phyloP scores from a whole-genome alignment of 2,797 vertebrate genomes.

The Dermochelys coriacea region DNA sequence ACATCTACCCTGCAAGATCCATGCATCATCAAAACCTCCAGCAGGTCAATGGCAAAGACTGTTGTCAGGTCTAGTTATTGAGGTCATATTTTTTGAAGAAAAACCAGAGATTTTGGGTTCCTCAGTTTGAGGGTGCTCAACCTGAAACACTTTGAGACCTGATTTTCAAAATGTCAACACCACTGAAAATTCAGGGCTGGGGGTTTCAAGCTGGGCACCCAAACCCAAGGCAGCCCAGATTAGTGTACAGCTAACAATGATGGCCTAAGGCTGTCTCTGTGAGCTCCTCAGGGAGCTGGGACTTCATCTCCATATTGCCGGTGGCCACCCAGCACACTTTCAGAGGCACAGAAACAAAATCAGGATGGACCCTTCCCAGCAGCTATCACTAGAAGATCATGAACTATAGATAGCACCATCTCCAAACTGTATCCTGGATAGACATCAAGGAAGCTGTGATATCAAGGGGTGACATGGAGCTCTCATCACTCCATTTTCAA shows the following conservation, averaged over 20 bases:
- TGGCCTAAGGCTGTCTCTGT: background rate
- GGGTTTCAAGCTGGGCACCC: background rate
- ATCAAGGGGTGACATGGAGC: background rate
- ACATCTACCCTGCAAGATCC: background rate
- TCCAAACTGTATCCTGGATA: background rate
- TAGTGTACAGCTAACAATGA: background rate
- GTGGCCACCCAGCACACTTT: background rate
- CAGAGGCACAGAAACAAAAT: background rate
- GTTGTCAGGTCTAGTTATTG: background rate
- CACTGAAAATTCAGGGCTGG: background rate
- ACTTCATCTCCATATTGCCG: background rate
- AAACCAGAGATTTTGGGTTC: background rate
- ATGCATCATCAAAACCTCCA: background rate
- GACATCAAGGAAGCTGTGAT: background rate
- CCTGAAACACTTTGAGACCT: background rate
- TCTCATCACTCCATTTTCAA: background rate
- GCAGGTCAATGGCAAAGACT: background rate
- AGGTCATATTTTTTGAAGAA: background rate
- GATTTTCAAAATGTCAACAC: constrained; percentile 15
- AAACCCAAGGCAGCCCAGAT: background rate
- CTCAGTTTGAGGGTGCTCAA: constrained; percentile 9
- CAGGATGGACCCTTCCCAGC: background rate
- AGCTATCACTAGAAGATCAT: background rate
- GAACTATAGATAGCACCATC: background rate
- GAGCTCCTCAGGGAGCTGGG: background rate